A percentile compares a stretch with the other conserved stretches of the same genome.
Evolutionary conservation across 2,888 invertebrate genomes (phyloP).

Genomic region (Philaethria dido): DNA sequence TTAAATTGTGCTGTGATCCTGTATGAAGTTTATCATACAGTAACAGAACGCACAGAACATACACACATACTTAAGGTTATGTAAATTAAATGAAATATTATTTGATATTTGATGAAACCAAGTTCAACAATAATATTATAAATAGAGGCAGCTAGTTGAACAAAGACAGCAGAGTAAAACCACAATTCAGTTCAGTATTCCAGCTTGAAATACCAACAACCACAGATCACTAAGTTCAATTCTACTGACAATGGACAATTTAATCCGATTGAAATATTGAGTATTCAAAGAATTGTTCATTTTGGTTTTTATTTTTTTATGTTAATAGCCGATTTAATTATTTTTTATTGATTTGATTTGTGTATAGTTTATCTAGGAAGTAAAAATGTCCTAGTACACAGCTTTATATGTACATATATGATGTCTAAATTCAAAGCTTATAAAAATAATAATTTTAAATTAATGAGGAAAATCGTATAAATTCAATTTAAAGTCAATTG

Average conservation of each 20-base stretch:
- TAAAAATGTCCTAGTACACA: no score
- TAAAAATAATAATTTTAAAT: no score
- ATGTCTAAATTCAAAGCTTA: no score
- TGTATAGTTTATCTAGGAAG: no score
- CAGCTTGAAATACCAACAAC: conserved; percentile 27
- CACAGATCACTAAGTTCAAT: conserved; percentile 36
- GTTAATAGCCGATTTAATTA: no score
- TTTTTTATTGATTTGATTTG: no score
- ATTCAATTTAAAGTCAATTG: no score
- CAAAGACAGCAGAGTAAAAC: conserved; percentile 34
- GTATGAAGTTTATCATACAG: no score
- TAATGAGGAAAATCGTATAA: no score
- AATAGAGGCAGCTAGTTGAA: conserved; percentile 27
- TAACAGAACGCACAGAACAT: no score
- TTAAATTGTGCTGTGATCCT: no score
- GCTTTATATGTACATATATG: no score
- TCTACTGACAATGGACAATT: conserved; percentile 38
- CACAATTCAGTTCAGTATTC: conserved; percentile 33
- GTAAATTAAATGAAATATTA: background rate
- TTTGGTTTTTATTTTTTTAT: background rate
- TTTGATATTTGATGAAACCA: conserved; percentile 2
- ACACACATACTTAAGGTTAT: background rate
- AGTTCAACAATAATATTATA: conserved; percentile 14
- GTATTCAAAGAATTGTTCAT: background rate
- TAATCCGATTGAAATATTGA: conserved; percentile 27